A percentile compares a stretch with the other conserved stretches of the same genome.
These are phyloP conservation scores for Phalloptychus januarius DNA, from an alignment of 2,797 vertebrate genomes.

Conservation along the genomic window DNA sequence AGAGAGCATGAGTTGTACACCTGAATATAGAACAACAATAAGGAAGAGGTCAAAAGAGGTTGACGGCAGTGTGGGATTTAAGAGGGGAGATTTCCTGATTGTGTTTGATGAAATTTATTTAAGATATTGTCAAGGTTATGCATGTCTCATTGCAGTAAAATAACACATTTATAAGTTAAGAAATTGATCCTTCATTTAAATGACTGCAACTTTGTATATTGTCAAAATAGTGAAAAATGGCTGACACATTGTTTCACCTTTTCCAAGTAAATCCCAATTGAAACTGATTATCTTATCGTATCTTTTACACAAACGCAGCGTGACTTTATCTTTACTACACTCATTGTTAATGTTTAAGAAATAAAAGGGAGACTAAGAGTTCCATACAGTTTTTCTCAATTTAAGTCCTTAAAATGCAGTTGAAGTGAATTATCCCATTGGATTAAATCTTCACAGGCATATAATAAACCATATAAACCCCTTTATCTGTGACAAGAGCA, in stretches of 20 bases:
- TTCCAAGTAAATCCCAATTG: not conserved
- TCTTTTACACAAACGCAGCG: not conserved
- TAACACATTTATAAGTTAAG: slow-evolving; percentile 27
- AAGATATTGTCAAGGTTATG: slow-evolving; percentile 43
- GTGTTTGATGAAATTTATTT: slow-evolving; percentile 61
- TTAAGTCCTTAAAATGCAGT: slow-evolving; percentile 30
- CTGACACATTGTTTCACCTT: not conserved
- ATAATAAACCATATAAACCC: slow-evolving; percentile 60
- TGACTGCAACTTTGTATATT: not conserved
- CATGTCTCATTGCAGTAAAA: slow-evolving; percentile 13
- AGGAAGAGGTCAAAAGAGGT: slow-evolving; percentile 52
- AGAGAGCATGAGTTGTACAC: slow-evolving; percentile 14
- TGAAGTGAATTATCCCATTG: slow-evolving; percentile 24
- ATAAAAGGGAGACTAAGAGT: slow-evolving; percentile 1
- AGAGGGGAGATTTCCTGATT: slow-evolving; percentile 59
- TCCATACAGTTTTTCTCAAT: slow-evolving; percentile 21
- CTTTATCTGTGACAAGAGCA: slow-evolving; percentile 55
- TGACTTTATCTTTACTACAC: not conserved
- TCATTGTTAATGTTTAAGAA: not conserved
- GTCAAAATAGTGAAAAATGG: not conserved
- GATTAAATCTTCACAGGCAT: slow-evolving; percentile 42
- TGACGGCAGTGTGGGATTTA: slow-evolving; percentile 52
- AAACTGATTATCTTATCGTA: not conserved
- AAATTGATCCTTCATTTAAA: not conserved
- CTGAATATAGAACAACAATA: slow-evolving; percentile 36